Conservation (phyloP, 2,113 vertebrate genomes). For the Alethe diademata region DNA sequence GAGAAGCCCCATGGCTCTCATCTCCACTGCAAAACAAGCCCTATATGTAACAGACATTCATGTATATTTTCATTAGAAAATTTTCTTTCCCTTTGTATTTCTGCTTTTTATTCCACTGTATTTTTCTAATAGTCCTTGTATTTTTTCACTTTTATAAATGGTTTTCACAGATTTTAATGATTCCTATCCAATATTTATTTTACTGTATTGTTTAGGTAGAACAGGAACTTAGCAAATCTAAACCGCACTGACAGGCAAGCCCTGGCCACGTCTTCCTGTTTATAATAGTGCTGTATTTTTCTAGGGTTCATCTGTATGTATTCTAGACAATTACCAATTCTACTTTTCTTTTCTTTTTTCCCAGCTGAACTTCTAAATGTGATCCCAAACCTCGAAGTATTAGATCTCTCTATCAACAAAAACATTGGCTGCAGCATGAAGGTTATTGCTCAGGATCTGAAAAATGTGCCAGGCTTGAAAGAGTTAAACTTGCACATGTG, state of each 20-base stretch:
- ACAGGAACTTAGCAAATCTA: background rate
- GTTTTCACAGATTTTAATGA: background rate
- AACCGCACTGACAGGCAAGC: background rate
- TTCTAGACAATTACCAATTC: background rate
- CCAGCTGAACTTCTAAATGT: slow-evolving; percentile 71
- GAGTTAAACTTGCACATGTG: slow-evolving; percentile 81
- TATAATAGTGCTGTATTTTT: background rate
- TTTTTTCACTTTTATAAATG: background rate
- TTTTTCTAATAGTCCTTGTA: background rate
- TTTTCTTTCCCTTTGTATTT: background rate
- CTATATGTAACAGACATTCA: background rate
- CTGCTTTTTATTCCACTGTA: background rate
- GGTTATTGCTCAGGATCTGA: slow-evolving; percentile 72
- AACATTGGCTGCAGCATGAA: slow-evolving; percentile 69
- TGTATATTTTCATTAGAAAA: background rate
- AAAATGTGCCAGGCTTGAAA: slow-evolving; percentile 68
- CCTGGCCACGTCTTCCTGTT: background rate
- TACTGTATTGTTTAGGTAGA: background rate
- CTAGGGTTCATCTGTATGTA: background rate
- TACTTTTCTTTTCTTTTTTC: background rate
- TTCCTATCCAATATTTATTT: background rate
- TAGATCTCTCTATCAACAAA: slow-evolving; percentile 87
- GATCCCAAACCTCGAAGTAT: slow-evolving; percentile 72
- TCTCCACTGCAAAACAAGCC: background rate
- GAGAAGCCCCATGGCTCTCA: background rate